Evolutionary conservation across 2,888 invertebrate species (phyloP).

Genomic region (Seira ritae): DNA sequence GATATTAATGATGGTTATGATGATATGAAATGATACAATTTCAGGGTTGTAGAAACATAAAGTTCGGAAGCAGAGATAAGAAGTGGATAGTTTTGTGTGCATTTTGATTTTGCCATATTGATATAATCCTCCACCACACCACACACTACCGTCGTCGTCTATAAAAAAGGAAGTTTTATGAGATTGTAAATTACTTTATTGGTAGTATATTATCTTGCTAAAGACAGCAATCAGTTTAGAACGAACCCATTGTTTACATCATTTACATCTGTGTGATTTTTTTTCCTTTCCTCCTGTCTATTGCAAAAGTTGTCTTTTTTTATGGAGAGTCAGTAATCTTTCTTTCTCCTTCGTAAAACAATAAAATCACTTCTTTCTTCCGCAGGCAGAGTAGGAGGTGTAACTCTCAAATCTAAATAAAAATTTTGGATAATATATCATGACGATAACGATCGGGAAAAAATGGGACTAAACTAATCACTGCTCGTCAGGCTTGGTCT

Average conservation of each 20-base stretch:
- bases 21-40: neutral
- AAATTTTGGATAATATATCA: neutral
- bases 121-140: no score
- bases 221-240: constrained; percentile 17
- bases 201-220: constrained; percentile 14
- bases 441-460: neutral
- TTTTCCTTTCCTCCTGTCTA: neutral
- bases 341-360: neutral
- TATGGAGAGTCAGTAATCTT: constrained; percentile 3
- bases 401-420: neutral
- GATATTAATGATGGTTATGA: no score
- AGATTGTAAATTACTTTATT: constrained; percentile 38
- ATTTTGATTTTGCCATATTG: no score
- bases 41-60: no score
- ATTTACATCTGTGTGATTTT: no score
- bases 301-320: neutral
- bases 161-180: constrained; percentile 27
- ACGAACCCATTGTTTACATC: constrained; percentile 9
- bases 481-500: neutral
- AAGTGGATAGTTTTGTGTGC: no score
- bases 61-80: no score
- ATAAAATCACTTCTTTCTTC: neutral
- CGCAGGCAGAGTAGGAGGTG: neutral
- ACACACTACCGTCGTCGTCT: neutral
- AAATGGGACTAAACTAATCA: neutral